A percentile compares a stretch with the other conserved stretches of the same genome.
These are phyloP conservation scores for Mobula birostris DNA, from an alignment of 2,113 vertebrate genomes.

Conservation along the genomic window DNA sequence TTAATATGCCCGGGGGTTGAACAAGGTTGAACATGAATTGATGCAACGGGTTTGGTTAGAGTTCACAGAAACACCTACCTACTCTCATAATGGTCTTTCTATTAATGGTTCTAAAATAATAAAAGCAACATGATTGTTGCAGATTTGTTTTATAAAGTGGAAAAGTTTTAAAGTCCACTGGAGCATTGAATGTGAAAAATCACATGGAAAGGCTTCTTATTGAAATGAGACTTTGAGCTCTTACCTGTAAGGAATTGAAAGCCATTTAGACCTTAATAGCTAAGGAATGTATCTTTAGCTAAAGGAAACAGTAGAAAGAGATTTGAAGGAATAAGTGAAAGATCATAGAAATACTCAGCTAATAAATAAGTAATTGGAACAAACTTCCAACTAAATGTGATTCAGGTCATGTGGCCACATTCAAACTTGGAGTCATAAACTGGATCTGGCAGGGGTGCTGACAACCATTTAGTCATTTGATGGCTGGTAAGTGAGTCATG, in stretches of 20 bases:
- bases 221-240: neutral
- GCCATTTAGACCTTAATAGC: neutral
- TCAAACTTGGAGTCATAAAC: neutral
- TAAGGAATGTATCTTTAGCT: too few species aligned
- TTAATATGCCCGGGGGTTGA: neutral
- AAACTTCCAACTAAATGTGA: neutral
- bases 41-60: neutral
- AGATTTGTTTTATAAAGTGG: neutral
- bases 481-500: neutral
- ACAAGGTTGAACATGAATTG: constrained; percentile 1
- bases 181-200: neutral
- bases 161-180: neutral
- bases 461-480: neutral
- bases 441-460: neutral
- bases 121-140: neutral
- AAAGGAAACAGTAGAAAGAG: too few species aligned
- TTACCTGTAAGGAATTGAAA: neutral
- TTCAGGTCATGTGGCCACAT: neutral
- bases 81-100: neutral
- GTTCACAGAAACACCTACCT: neutral
- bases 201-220: neutral
- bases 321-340: constrained; percentile 1
- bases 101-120: neutral
- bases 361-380: neutral
- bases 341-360: neutral